Conservation (phyloP, 2,888 invertebrate genomes). For the Ochropleura plecta region DNA sequence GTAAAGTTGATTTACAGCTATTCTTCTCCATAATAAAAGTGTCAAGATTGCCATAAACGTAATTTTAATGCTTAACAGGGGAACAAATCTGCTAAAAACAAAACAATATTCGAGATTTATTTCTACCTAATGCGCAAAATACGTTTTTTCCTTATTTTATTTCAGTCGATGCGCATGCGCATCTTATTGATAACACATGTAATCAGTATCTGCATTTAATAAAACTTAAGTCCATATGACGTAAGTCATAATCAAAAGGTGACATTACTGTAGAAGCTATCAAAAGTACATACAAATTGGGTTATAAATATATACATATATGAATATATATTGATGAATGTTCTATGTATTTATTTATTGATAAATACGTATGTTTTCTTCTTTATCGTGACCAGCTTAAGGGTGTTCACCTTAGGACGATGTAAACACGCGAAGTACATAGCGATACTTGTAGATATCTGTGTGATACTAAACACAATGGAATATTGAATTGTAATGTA, state of each 20-base stretch:
- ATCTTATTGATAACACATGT: slow-evolving; percentile 21
- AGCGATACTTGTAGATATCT: slow-evolving; percentile 35
- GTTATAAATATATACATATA: slow-evolving; percentile 8
- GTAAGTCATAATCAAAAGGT: slow-evolving; percentile 35
- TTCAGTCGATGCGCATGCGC: slow-evolving; percentile 22
- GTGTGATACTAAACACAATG: slow-evolving; percentile 44
- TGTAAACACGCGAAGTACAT: slow-evolving; percentile 41
- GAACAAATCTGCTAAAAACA: neutral
- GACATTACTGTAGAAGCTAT: slow-evolving; percentile 23
- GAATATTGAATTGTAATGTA: slow-evolving; percentile 46
- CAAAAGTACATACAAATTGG: slow-evolving; percentile 46
- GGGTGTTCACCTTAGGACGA: slow-evolving; percentile 51
- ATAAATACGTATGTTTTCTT: slow-evolving; percentile 48
- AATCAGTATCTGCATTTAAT: slow-evolving; percentile 29
- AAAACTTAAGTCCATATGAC: slow-evolving; percentile 27
- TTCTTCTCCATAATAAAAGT: slow-evolving; percentile 24
- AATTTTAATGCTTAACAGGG: neutral
- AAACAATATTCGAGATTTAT: neutral
- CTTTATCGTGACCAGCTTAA: slow-evolving; percentile 47
- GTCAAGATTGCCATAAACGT: slow-evolving; percentile 8
- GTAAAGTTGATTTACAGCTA: slow-evolving; percentile 5
- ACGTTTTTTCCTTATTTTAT: slow-evolving; percentile 2
- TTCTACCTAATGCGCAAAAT: neutral
- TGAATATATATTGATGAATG: neutral
- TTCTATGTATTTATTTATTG: slow-evolving; percentile 18